A percentile compares a stretch with the other conserved stretches of the same genome.
phyloP scores from a whole-genome alignment of 2,113 vertebrate species.

The Hirundichthys speculiger region DNA sequence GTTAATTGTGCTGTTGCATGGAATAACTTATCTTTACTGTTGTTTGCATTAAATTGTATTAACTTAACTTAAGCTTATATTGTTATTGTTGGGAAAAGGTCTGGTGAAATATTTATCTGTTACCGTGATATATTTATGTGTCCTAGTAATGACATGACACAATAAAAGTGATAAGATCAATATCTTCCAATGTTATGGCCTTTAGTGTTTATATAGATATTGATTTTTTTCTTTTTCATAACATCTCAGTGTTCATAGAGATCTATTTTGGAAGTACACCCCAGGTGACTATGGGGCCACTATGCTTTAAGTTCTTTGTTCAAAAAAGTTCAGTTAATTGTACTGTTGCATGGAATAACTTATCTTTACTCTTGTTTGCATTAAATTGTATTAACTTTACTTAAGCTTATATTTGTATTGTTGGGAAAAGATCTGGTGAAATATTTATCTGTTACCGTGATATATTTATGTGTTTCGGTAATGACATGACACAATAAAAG shows the following conservation, averaged over 20 bases:
- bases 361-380: slow-evolving; percentile 3
- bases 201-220: too few relatives aligned
- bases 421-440: background rate
- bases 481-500: background rate
- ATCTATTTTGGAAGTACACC: background rate
- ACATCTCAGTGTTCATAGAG: too few relatives aligned
- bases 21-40: slow-evolving; percentile 4
- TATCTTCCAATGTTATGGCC: too few relatives aligned
- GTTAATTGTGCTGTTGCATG: background rate
- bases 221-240: too few relatives aligned
- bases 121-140: too few relatives aligned
- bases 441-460: too few relatives aligned
- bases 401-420: slow-evolving; percentile 10
- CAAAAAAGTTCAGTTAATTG: background rate
- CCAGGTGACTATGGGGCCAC: background rate
- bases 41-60: slow-evolving; percentile 4
- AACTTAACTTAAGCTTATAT: background rate
- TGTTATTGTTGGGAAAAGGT: slow-evolving; percentile 3
- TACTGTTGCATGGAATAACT: slow-evolving; percentile 1
- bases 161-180: too few relatives aligned
- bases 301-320: background rate
- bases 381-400: background rate
- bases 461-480: background rate
- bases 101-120: background rate
- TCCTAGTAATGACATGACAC: too few relatives aligned